Conservation (phyloP, 2,888 invertebrate genomes). For the Drosophila maculinotata region DNA sequence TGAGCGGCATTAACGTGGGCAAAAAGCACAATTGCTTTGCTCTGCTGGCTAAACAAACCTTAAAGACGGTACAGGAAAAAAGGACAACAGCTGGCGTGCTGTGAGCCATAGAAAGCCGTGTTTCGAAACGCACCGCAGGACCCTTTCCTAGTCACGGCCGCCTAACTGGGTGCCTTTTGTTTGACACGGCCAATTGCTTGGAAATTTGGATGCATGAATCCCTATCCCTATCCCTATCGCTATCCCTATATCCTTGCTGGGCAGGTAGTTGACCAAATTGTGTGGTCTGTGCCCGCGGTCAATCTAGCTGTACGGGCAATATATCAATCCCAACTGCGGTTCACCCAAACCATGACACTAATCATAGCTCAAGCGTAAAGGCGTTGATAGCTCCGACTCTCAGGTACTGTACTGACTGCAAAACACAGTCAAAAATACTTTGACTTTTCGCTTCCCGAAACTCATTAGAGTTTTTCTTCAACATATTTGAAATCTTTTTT, state of each 20-base stretch:
- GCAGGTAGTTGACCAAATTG: slow-evolving; percentile 55
- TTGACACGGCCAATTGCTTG: slow-evolving; percentile 76
- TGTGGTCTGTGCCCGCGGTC: slow-evolving; percentile 65
- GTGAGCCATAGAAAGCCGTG: no score
- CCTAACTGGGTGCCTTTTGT: slow-evolving; percentile 51
- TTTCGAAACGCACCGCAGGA: slow-evolving; percentile 66
- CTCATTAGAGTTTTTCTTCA: slow-evolving; percentile 67
- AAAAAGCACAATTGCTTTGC: slow-evolving; percentile 47
- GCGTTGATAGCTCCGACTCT: slow-evolving; percentile 64
- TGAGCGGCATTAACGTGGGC: slow-evolving; percentile 49
- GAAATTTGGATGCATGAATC: slow-evolving; percentile 58
- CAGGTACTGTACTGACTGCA: slow-evolving; percentile 10
- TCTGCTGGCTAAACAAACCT: slow-evolving; percentile 60
- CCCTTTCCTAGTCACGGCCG: slow-evolving; percentile 16
- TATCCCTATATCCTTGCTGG: slow-evolving; percentile 23
- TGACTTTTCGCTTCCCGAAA: slow-evolving; percentile 65
- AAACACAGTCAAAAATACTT: slow-evolving; percentile 26
- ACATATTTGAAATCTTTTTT: slow-evolving; percentile 24
- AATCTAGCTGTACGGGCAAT: slow-evolving; percentile 39
- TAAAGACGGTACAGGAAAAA: slow-evolving; percentile 34
- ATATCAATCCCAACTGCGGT: slow-evolving; percentile 73
- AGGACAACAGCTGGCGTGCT: slow-evolving; percentile 74
- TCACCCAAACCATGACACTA: slow-evolving; percentile 72
- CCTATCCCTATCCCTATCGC: slow-evolving; percentile 5
- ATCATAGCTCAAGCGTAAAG: slow-evolving; percentile 76